phyloP scores from a whole-genome alignment of 1,140 invertebrate genomes.

The Sogatella furcifera region DNA sequence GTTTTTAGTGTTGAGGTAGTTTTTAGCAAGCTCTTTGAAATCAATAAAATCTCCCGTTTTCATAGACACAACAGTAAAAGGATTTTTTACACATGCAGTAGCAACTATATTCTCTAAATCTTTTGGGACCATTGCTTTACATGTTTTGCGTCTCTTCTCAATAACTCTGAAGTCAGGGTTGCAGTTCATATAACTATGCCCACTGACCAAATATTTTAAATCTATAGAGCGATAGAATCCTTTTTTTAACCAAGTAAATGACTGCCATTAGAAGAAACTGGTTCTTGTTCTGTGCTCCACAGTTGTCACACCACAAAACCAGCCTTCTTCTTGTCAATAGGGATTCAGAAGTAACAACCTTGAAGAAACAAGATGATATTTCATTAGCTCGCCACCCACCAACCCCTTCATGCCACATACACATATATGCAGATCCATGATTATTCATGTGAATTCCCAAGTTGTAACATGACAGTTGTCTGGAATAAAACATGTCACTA shows the following conservation, averaged over 20 bases:
- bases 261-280: too few relatives aligned
- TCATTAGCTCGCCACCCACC: conserved; percentile 2
- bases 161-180: not conserved
- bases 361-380: conserved; percentile 5
- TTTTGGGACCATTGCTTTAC: conserved; percentile 10
- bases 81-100: conserved; percentile 7
- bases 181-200: too few relatives aligned
- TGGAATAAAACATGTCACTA: not conserved
- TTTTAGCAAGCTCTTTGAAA: conserved; percentile 14
- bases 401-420: conserved; percentile 11
- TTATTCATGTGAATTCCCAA: not conserved
- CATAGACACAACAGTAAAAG: conserved; percentile 6
- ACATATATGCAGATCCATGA: not conserved
- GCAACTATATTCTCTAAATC: conserved; percentile 10
- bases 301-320: conserved; percentile 5
- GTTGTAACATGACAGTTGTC: not conserved
- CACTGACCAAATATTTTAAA: too few relatives aligned
- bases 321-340: not conserved
- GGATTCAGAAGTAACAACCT: not conserved
- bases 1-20: conserved; percentile 11
- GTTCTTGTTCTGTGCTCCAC: not conserved
- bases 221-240: too few relatives aligned
- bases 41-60: conserved; percentile 11
- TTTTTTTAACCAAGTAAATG: too few relatives aligned
- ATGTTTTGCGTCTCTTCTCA: conserved; percentile 10